Evolutionary conservation across 1,140 invertebrate genomes (phyloP), one percentile per base, ranked within the genome.

Genomic region (Zaprionus taronus): DNA sequence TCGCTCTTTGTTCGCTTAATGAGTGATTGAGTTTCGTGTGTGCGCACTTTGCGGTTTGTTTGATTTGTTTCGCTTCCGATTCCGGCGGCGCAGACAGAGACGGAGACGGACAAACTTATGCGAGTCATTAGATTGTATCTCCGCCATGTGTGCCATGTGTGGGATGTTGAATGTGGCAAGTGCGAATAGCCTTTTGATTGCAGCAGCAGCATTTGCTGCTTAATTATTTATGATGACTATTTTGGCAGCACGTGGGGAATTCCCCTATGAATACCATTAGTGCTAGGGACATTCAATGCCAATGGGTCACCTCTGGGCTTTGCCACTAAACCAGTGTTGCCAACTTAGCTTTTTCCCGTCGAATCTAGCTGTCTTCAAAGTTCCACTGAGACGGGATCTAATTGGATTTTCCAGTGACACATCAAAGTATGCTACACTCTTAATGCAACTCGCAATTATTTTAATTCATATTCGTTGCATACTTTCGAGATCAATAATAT

Each of bases 31-130:
- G 75, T 81, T 72, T 73, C 66, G 68, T 63, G 67, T 79, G 74
- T 55, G 76, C 22, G 58, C 57, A 79, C 75, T 74, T 89, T 24
- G 47, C 20, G 47, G 20, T 24, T 73, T 67, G 80, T 62, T 75
- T 71, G 75, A 89, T 89, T 90, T 71, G 75, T 74, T 79, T 81
- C 66, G 85, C 86, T 90, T 90, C 85, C 85, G 85, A 90, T 85
- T 85, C 60, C 76, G 73, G 51, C 49, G 78, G 56, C 38, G 38
- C 38, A 38, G 20, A 64, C 6, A 68, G 44, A 68, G 20, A 17
- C 26, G 28, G 41, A 55, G 15, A 20, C 70, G 61, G 41, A 36
- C 55, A 60, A 73, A 64, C 83, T 89, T 67, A 64, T 67, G 77
- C 64, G 44, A 81, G 81, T 81, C 83, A 81, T 89, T 84, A 75